Base-by-base conservation (phyloP, 2,888 invertebrate genomes). In the Xanthorhoe spadicearia region DNA sequence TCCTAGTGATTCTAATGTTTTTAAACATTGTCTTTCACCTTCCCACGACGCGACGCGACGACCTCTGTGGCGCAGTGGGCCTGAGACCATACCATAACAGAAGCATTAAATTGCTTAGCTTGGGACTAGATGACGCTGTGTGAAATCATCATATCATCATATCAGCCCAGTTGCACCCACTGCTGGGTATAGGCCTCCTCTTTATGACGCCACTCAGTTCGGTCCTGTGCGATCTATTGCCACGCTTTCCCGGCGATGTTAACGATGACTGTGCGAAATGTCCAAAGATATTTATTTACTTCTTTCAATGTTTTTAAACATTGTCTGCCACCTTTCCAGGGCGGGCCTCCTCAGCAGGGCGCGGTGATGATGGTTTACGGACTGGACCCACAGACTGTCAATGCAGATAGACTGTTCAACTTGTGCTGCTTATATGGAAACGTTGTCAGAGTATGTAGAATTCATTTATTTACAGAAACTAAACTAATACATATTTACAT, bases 301-400 rank as follows among this genome's bases (percentile, higher is more conserved):
- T 23, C 23, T 23, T 23, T 23, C 1, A 23, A 23, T 23, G 2
- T 55, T 55, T 43, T 38, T 19, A 43, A 7, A 32, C 32, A 6
- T 32, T 32, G 32, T 6, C 32, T 32, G 3, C 7, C 8, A 32
- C 32, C 32, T 32, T 76, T 75, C 49, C 85, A 93, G 91, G 91
- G 90, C 62, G 88, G 92, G 38, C 88, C 93, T 0, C 88, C 93
- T 2, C 95, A 95, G 82, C 96, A 97, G 83, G 97, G 97, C 58
- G 96, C 97, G 57, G 99, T 99, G 70, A 96, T 99, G 94, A 99
- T 99, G 99, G 98, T 99, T 64, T 99, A 99, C 92, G 99, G 99
- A 2, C 94, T 99, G 72, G 98, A 98, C 87, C 96, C 97, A 62
- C 96, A 97, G 80, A 97, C 97, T 80, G 97, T 98, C 86, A 99